Base-by-base conservation (phyloP, 2,888 invertebrate genomes). In the Imbricaverruca yamaguchii region DNA sequence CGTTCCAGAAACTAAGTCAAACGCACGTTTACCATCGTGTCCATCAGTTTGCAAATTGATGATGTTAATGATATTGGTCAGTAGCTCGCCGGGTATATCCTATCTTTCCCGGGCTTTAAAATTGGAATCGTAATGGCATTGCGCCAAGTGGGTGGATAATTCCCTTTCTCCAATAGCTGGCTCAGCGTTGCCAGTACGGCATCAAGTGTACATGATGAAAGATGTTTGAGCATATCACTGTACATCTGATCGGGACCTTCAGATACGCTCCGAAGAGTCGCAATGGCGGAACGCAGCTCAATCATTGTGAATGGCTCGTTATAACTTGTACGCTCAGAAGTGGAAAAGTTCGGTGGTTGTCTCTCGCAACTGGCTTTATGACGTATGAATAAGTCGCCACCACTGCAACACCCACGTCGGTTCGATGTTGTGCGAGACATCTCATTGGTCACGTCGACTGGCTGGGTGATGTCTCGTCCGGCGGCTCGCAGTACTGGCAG, bases 11-110 rank as follows among this genome's bases (percentile, higher is more conserved):
- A 80, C 80, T 56, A 80, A 0, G 39, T 80, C n/a, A 59, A n/a
- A 21, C 57, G n/a, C 67, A 53, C 55, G 39, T 80, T 80, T n/a
- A 39, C 80, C 80, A 80, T 21, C 59, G 61, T 78, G 1, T 80
- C 63, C 4, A 61, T 11, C 15, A 23, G n/a, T 0, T 80, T 80
- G 7, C 59, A 57, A 1, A 80, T 23, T 15, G 21, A 80, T 3
- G 80, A 80, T 13, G 80, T 80, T 6, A 80, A 25, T 23, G 80
- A 56, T 10, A 80, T 80, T 12, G 63, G 80, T 13, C 80, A 39
- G 39, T 61, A 80, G 39, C 12, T n/a, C 12, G 23, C n/a, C 11
- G 63, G 21, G 12, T 23, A 21, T 15, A 21, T 13, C 0, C 53
- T 25, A 15, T 3, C 59, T 6, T 80, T 59, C 2, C 59, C 25